Conservation (phyloP, 2,888 invertebrate genomes). For the Chloroclysta siterata region DNA sequence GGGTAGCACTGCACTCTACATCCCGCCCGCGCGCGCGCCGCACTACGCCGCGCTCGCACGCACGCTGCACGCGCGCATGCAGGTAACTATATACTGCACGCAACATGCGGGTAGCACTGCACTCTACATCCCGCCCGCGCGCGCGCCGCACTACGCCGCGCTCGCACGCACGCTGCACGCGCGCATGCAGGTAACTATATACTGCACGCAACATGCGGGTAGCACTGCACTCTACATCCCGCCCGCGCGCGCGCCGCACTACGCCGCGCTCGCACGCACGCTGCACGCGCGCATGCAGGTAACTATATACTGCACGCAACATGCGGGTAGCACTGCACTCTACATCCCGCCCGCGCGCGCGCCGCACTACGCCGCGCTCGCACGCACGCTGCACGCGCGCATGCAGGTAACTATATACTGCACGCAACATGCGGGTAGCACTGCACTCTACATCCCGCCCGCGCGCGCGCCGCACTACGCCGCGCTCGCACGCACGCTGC, state of each 20-base stretch:
- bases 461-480: slow-evolving; percentile 51
- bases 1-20: slow-evolving; percentile 60
- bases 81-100: slow-evolving; percentile 6
- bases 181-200: slow-evolving; percentile 51
- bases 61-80: slow-evolving; percentile 59
- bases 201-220: too few relatives aligned
- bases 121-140: slow-evolving; percentile 68
- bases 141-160: slow-evolving; percentile 53
- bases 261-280: slow-evolving; percentile 49
- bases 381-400: slow-evolving; percentile 52
- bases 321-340: slow-evolving; percentile 49
- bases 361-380: slow-evolving; percentile 57
- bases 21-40: slow-evolving; percentile 53
- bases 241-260: slow-evolving; percentile 51
- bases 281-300: slow-evolving; percentile 59
- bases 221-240: slow-evolving; percentile 69
- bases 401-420: slow-evolving; percentile 48
- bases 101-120: slow-evolving; percentile 35
- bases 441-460: slow-evolving; percentile 68
- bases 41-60: slow-evolving; percentile 58
- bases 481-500: slow-evolving; percentile 55
- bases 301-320: background rate
- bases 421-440: slow-evolving; percentile 21
- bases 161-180: slow-evolving; percentile 53
- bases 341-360: slow-evolving; percentile 63